Evolutionary conservation across 2,113 vertebrate genomes (phyloP), one percentile per base, ranked within the genome.

Genomic region (Ondatra zibethicus): DNA sequence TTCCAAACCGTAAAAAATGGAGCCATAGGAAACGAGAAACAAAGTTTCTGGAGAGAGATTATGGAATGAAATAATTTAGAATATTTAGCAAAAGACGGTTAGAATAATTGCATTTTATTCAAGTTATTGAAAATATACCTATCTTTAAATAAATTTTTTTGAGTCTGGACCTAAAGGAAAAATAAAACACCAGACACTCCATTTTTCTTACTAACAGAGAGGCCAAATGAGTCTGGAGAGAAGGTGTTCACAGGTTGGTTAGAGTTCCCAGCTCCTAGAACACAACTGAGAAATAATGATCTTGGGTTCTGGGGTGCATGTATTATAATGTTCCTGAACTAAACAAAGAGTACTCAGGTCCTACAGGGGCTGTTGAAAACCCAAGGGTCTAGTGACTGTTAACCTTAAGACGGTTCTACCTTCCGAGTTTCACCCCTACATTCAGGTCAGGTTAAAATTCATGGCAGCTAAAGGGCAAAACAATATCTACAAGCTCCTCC

Each of bases 1-100:
- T 23, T 95, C 86, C 68, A 63, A 50, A 77, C 13, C 4, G 29
- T 39, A 94, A 89, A n/a, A 11, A 31, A 5, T n/a, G 86, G 5
- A 66, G 36, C 92, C 5, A 14, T n/a, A 23, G 10, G 42, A 89
- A 92, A 78, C 4, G 85, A 25, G 14, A 91, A 42, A 23, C 29
- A 31, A 19, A 29, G 78, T 80, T 88, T 91, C 39, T 80, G 12
- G 61, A 94, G 33, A 92, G 17, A 96, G 76, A 90, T 84, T 92
- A 58, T 73, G 82, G 7, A 87, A 65, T 87, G 58, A 89, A 55
- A 66, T 70, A 68, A 36, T 92, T 93, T 0, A 63, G 85, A 95
- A 78, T 76, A 78, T 33, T 96, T 85, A 66, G 27, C 78, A 10
- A 84, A 88, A 61, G 29, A 61, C 2, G 58, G 11, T 78, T 58